Percentiles rank a stretch among this genome's conserved stretches.
Evolutionary conservation across 2,797 vertebrate species (phyloP).

Genomic region (Bradypodion ventrale): DNA sequence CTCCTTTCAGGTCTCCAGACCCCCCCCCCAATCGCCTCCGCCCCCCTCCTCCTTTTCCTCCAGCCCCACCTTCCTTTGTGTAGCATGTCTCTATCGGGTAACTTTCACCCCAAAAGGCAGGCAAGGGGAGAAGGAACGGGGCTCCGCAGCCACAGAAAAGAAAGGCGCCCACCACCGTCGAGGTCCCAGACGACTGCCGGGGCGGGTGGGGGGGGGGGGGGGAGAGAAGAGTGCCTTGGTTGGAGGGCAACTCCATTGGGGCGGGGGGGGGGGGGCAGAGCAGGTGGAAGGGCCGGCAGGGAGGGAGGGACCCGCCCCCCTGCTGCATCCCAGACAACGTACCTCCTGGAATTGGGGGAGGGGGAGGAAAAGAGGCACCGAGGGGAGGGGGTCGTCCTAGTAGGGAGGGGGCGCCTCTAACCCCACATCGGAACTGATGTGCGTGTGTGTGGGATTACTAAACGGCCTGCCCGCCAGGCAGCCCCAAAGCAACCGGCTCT

Average conservation of each 20-base stretch:
- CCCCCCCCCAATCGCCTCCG: constrained; percentile 15
- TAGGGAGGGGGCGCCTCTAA: neutral
- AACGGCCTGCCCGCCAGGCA: too few relatives aligned
- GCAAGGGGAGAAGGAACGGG: neutral
- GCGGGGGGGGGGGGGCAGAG: neutral
- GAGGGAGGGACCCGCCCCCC: constrained; percentile 30
- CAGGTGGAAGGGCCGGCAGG: constrained; percentile 40
- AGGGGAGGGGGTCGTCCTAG: neutral
- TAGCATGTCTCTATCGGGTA: constrained; percentile 12
- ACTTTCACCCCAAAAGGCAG: constrained; percentile 6
- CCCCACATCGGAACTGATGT: neutral
- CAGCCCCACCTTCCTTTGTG: constrained; percentile 46
- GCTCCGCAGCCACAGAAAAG: neutral
- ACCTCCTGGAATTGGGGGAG: neutral
- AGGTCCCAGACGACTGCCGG: too few relatives aligned
- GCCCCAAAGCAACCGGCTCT: neutral
- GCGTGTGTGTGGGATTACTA: too few relatives aligned
- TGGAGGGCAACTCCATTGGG: neutral
- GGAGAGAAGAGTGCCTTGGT: neutral
- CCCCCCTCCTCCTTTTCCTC: neutral
- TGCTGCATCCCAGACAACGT: neutral
- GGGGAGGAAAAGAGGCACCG: neutral
- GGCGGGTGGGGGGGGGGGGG: too few relatives aligned
- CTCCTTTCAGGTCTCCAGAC: constrained; percentile 28
- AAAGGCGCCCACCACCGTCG: too few relatives aligned